Evolutionary conservation across 2,888 invertebrate species (phyloP).

Genomic region (Sminthurinus aureus): DNA sequence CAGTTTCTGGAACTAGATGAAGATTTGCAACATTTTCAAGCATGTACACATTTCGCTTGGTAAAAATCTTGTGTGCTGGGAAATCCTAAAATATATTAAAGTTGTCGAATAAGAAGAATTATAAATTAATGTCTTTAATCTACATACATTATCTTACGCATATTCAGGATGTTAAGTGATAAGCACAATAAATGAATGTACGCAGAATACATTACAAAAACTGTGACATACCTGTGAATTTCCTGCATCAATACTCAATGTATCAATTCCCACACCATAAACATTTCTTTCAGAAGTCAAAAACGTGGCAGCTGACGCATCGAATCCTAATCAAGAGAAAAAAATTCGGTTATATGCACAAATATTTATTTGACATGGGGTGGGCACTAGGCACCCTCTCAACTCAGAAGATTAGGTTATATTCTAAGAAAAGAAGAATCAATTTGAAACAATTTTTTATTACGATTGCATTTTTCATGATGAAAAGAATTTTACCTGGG

Average conservation of each 20-base stretch:
- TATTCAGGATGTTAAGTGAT: too few relatives aligned
- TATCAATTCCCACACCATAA: conserved; percentile 52
- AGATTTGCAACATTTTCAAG: conserved; percentile 49
- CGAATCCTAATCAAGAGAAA: conserved; percentile 40
- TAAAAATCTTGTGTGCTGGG: conserved; percentile 43
- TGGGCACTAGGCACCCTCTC: too few relatives aligned
- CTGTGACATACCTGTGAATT: conserved; percentile 30
- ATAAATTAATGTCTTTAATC: too few relatives aligned
- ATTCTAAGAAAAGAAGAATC: too few relatives aligned
- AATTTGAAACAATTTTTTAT: background rate
- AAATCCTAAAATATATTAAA: conserved; percentile 28
- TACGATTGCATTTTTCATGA: conserved; percentile 6
- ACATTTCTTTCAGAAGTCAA: conserved; percentile 46
- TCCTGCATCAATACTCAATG: conserved; percentile 50
- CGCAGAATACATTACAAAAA: background rate
- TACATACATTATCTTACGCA: too few relatives aligned
- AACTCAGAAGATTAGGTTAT: too few relatives aligned
- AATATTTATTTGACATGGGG: too few relatives aligned
- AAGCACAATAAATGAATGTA: background rate
- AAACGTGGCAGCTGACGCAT: conserved; percentile 46
- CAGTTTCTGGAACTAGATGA: conserved; percentile 46
- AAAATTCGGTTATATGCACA: too few relatives aligned
- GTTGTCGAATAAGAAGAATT: too few relatives aligned
- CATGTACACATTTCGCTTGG: conserved; percentile 36
- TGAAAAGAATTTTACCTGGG: conserved; percentile 34